Evolutionary conservation across 2,888 invertebrate genomes (phyloP), one percentile per base, ranked within the genome.

Genomic region (Steinernema scapterisci): DNA sequence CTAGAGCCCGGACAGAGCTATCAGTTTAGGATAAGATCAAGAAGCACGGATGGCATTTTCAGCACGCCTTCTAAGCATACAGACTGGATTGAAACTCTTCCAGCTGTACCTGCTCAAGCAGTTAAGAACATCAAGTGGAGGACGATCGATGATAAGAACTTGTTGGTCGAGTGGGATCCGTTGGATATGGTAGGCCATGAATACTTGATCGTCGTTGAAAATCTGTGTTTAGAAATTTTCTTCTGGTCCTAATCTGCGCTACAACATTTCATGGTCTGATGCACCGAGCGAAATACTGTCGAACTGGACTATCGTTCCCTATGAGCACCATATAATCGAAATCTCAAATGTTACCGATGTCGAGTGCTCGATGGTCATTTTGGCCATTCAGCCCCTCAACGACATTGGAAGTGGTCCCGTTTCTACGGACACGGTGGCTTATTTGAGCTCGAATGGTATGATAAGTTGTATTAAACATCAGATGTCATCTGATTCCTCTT

Each of bases 151-250:
- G 76, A 81, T 1, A 73, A 75, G 6, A 85, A 82, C 11, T 52
- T 86, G 16, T 70, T 86, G 13, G 78, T 86, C 2, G 85, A 86
- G 74, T 86, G 86, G 86, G 80, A 84, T 63, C 84, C 85, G 0
- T 76, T 86, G 6, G 84, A 85, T 75, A 54, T 73, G 31, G 80
- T 77, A 45, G 45, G 56, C 54, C 16, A n/a, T n/a, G n/a, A n/a
- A n/a, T n/a, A n/a, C n/a, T n/a, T n/a, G n/a, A n/a, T n/a, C n/a
- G n/a, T 19, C 9, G 38, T 38, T 13, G 7, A 63, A 63, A 7
- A 16, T 16, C 27, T 2, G 31, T 31, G n/a, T 63, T 63, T 21
- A 74, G 54, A 74, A 52, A 31, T 52, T 19, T 43, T 44, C 73
- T 11, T 77, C 80, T 16, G 84, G 82, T 13, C 80, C 82, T 7